A percentile compares a stretch with the other conserved stretches of the same genome.
These are phyloP conservation scores for Melanostoma scalare DNA, from an alignment of 2,888 invertebrate genomes.

Conservation along the genomic window DNA sequence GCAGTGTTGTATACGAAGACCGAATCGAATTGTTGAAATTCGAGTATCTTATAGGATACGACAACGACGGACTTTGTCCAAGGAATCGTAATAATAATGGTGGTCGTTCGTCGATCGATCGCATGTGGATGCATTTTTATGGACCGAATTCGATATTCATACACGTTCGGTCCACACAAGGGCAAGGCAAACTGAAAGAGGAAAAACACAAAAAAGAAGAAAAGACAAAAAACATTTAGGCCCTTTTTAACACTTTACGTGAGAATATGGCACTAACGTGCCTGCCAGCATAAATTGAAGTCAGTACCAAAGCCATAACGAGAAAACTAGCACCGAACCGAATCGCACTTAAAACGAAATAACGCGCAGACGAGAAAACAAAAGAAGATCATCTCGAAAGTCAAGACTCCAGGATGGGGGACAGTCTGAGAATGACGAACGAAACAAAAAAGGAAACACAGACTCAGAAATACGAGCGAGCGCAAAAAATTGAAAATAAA, in stretches of 20 bases:
- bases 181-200: constrained; percentile 30
- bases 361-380: constrained; percentile 26
- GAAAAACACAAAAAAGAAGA: neutral
- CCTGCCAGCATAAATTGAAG: constrained; percentile 64
- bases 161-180: constrained; percentile 54
- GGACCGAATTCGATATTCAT: constrained; percentile 54
- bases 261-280: constrained; percentile 73
- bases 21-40: constrained; percentile 70
- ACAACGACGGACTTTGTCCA: constrained; percentile 22
- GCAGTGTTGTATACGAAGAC: constrained; percentile 11
- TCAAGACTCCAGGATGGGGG: neutral
- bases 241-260: constrained; percentile 73
- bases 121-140: constrained; percentile 56
- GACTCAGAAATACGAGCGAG: constrained; percentile 10
- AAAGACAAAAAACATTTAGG: constrained; percentile 59
- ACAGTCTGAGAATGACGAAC: constrained; percentile 22
- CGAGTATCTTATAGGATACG: constrained; percentile 40
- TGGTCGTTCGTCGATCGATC: constrained; percentile 28
- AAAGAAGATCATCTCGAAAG: constrained; percentile 61
- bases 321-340: constrained; percentile 49
- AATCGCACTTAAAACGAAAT: constrained; percentile 62
- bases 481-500: neutral
- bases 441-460: constrained; percentile 7
- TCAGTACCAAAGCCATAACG: constrained; percentile 43
- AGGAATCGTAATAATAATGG: constrained; percentile 67